Percentiles rank a stretch among this genome's conserved stretches.
These are phyloP conservation scores for Holothuria leucospilota DNA, from an alignment of 53 echinoderm and acorn worm genomes.

Conservation along the genomic window DNA sequence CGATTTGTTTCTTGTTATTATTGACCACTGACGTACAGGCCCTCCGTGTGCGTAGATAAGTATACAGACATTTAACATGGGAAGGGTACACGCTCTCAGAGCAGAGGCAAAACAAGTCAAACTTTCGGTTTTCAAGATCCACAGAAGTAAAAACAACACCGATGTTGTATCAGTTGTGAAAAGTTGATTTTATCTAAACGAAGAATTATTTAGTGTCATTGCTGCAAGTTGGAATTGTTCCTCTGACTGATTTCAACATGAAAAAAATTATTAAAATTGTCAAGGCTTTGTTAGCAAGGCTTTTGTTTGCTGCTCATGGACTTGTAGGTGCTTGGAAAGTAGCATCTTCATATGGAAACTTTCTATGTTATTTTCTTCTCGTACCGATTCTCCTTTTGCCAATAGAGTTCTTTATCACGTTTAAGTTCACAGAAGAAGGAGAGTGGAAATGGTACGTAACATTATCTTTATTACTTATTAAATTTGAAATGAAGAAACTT, in stretches of 20 bases:
- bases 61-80: too few species aligned
- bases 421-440: conserved; percentile 76
- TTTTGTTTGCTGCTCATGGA: conserved; percentile 80
- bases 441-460: conserved; percentile 85
- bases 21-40: too few species aligned
- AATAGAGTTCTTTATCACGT: conserved; percentile 76
- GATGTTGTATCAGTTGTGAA: too few species aligned
- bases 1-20: not conserved
- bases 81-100: too few species aligned
- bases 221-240: too few species aligned
- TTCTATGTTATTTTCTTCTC: conserved; percentile 62
- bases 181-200: too few species aligned
- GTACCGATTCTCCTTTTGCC: conserved; percentile 68
- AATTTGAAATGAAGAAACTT: not conserved
- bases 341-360: conserved; percentile 31
- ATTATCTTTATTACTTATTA: not conserved
- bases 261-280: conserved; percentile 28
- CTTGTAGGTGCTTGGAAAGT: conserved; percentile 73
- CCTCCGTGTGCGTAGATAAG: too few species aligned
- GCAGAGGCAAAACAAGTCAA: too few species aligned
- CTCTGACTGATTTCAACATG: too few species aligned
- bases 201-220: too few species aligned
- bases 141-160: too few species aligned
- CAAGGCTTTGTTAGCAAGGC: conserved; percentile 66
- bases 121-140: too few species aligned